Base-by-base conservation (phyloP, 1,140 invertebrate species). In the Aphelinus atriplicis region DNA sequence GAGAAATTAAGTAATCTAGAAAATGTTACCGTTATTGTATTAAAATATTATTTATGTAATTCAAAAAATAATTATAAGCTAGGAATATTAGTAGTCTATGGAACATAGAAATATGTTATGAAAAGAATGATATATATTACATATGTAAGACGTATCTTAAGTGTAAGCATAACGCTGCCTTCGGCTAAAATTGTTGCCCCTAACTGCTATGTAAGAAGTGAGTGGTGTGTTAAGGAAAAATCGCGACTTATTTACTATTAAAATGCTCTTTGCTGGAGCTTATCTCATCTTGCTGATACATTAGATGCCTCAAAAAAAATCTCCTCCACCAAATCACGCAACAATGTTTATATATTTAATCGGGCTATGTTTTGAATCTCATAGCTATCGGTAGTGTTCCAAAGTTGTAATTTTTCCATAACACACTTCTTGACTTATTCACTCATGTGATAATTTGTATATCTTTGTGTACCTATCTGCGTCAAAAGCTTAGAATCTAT, bases 21-120 rank as follows among this genome's bases (percentile, higher is more conserved):
- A 78, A 80, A 85, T 86, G 86, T 87, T 87, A 86, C 81, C 85
- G 85, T 87, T 87, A 85, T 82, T 81, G 80, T 72, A 85, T 85
- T 85, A 82, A 86, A 85, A 85, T 85, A 86, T 84, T 86, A 86
- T 86, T 86, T 87, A 87, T 87, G 81, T 86, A 85, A 84, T 81
- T 84, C 76, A 80, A 83, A 78, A 79, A 85, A 85, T 79, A 72
- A 78, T 55, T 78, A 26, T 26, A 26, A 26, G 26, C 26, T 26
- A 26, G 26, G 26, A 26, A 26, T 26, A 26, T 26, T 26, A 26
- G 26, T 26, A 26, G 26, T 26, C 26, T 26, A 26, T 26, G 51
- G 53, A 66, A 69, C 53, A 56, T 60, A 72, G 56, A 57, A 6
- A 66, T 71, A 78, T 80, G 78, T 73, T 76, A 70, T 46, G 10